These are phyloP conservation scores for Eriosoma lanigerum DNA, from an alignment of 1,140 invertebrate genomes.

Conservation along the genomic window DNA sequence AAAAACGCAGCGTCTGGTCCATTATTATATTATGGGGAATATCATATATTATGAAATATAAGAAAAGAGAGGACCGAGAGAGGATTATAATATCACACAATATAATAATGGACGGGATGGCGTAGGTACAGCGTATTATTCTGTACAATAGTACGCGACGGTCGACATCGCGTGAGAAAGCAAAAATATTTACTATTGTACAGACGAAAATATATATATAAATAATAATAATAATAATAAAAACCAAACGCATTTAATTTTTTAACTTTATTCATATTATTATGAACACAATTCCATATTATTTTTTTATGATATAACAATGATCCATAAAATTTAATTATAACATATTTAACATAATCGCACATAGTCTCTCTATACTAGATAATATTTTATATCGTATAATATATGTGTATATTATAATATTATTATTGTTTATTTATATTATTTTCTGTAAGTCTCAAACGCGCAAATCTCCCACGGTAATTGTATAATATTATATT, in stretches of 20 bases:
- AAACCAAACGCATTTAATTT: constrained; percentile 4
- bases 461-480: neutral
- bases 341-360: constrained; percentile 47
- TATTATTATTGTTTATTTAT: neutral
- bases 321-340: constrained; percentile 48
- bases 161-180: neutral
- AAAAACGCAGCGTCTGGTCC: constrained; percentile 6
- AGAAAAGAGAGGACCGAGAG: neutral
- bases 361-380: constrained; percentile 15
- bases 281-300: constrained; percentile 48
- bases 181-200: too few species aligned
- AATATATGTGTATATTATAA: constrained; percentile 15
- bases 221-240: neutral
- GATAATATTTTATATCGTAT: neutral
- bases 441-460: neutral
- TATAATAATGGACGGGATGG: constrained; percentile 5
- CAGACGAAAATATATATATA: too few species aligned
- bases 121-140: neutral
- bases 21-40: constrained; percentile 1
- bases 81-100: neutral
- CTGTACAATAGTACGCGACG: neutral
- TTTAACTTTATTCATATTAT: constrained; percentile 45
- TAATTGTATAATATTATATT: too few species aligned
- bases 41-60: neutral
- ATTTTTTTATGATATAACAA: constrained; percentile 46